phyloP scores from a whole-genome alignment of 2,888 invertebrate genomes.

The Mongoloraphidia duomilia region DNA sequence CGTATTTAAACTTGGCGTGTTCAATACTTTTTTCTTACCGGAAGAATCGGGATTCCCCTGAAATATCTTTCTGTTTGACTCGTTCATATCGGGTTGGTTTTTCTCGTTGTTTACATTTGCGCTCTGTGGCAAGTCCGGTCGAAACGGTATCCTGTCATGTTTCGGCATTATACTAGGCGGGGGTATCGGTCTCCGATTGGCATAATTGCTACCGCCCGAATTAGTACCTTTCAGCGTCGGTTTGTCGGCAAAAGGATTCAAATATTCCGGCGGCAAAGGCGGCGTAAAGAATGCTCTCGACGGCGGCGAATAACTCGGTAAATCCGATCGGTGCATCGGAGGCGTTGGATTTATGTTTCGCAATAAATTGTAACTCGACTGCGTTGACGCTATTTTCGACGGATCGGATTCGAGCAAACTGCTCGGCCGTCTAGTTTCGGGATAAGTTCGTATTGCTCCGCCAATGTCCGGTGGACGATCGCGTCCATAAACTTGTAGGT shows the following conservation, averaged over 20 bases:
- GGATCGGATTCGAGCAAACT: constrained; percentile 4
- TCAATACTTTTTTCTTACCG: constrained; percentile 55
- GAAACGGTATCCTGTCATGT: constrained; percentile 69
- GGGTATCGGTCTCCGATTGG: constrained; percentile 64
- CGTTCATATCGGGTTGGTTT: constrained; percentile 10
- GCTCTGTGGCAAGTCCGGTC: constrained; percentile 42
- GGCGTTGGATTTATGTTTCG: constrained; percentile 45
- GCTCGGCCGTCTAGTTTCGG: constrained; percentile 4
- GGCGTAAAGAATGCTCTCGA: constrained; percentile 66
- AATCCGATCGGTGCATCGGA: constrained; percentile 47
- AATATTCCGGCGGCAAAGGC: constrained; percentile 68
- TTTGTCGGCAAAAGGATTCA: constrained; percentile 79
- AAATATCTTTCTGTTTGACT: constrained; percentile 12
- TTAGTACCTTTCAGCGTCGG: constrained; percentile 67
- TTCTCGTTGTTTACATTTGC: constrained; percentile 19
- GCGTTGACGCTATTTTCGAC: constrained; percentile 5
- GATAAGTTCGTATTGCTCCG: constrained; percentile 3
- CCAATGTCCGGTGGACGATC: constrained; percentile 5
- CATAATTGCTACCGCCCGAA: constrained; percentile 45
- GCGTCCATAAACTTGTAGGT: constrained; percentile 16
- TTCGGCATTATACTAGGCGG: constrained; percentile 70
- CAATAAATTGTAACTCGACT: constrained; percentile 36
- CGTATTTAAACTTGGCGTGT: constrained; percentile 58
- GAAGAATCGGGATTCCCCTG: constrained; percentile 20
- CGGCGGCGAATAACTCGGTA: constrained; percentile 73